These are phyloP conservation scores for Heliconius hermathena DNA, from an alignment of 1,140 invertebrate species.

Conservation along the genomic window DNA sequence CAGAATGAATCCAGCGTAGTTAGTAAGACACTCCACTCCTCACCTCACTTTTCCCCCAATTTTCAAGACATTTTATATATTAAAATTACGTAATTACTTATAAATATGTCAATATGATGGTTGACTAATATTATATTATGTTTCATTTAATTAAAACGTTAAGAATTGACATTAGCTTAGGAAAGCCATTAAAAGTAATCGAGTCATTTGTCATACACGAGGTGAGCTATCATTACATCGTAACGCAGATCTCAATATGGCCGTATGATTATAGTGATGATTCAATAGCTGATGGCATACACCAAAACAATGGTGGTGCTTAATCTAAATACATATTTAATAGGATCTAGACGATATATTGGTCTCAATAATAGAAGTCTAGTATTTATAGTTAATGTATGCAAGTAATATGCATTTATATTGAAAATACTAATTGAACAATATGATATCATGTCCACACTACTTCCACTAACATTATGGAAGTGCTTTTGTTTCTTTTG, in stretches of 20 bases:
- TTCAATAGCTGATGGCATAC: conserved; percentile 26
- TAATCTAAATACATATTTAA: conserved; percentile 18
- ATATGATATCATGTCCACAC: neutral
- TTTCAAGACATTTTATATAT: no score
- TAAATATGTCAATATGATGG: neutral
- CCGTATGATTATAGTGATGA: conserved; percentile 29
- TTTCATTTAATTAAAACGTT: conserved; percentile 34
- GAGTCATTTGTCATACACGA: conserved; percentile 37
- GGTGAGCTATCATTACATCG: conserved; percentile 33
- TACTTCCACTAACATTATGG: neutral
- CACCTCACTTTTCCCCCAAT: no score
- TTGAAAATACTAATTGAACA: neutral
- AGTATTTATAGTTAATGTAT: neutral
- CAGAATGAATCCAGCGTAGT: no score
- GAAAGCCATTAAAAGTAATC: conserved; percentile 29
- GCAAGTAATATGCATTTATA: neutral
- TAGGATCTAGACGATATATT: neutral
- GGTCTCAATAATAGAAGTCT: neutral
- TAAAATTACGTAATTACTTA: no score
- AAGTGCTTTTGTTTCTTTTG: neutral
- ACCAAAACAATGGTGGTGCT: conserved; percentile 7
- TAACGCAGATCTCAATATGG: conserved; percentile 29
- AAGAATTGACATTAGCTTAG: conserved; percentile 26
- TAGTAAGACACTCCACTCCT: no score
- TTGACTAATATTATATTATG: neutral